Conservation (phyloP, 2,888 invertebrate genomes). For the Andrena camellia region DNA sequence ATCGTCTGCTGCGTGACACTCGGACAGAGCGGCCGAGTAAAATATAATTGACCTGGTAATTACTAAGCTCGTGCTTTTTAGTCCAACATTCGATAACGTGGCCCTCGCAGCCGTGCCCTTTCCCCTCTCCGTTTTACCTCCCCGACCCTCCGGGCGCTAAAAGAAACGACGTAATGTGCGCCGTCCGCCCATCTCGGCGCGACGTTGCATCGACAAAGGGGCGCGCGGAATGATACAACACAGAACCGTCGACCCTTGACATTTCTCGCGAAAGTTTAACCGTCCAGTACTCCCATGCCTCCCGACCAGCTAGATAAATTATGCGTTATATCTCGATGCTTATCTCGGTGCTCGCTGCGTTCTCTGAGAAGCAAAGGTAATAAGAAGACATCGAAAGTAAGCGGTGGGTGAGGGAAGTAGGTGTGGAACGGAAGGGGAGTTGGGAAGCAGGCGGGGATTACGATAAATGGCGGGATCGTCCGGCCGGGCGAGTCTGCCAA, state of each 20-base stretch:
- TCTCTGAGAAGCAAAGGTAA: slow-evolving; percentile 17
- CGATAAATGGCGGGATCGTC: not conserved
- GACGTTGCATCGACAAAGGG: slow-evolving; percentile 39
- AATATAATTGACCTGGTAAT: slow-evolving; percentile 42
- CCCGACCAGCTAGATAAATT: slow-evolving; percentile 11
- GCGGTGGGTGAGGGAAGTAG: not conserved
- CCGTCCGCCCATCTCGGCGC: not conserved
- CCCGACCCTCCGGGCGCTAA: not conserved
- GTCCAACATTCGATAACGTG: not conserved
- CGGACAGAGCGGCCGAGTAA: not conserved
- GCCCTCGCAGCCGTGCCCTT: not conserved
- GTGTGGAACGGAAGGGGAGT: not conserved
- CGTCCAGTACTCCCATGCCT: slow-evolving; percentile 49
- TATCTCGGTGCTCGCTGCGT: slow-evolving; percentile 54
- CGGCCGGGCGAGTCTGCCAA: not conserved
- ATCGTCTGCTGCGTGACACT: slow-evolving; percentile 13
- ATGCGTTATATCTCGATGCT: slow-evolving; percentile 1
- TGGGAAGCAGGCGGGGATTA: not conserved
- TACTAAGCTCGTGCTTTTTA: slow-evolving; percentile 20
- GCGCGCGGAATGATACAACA: slow-evolving; percentile 16
- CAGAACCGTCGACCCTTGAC: slow-evolving; percentile 48
- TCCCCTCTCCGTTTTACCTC: not conserved
- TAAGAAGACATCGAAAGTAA: slow-evolving; percentile 20
- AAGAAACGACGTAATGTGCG: not conserved
- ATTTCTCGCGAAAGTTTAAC: slow-evolving; percentile 50